phyloP scores from a whole-genome alignment of 2,113 vertebrate species.

The Ceuthmochares aereus region DNA sequence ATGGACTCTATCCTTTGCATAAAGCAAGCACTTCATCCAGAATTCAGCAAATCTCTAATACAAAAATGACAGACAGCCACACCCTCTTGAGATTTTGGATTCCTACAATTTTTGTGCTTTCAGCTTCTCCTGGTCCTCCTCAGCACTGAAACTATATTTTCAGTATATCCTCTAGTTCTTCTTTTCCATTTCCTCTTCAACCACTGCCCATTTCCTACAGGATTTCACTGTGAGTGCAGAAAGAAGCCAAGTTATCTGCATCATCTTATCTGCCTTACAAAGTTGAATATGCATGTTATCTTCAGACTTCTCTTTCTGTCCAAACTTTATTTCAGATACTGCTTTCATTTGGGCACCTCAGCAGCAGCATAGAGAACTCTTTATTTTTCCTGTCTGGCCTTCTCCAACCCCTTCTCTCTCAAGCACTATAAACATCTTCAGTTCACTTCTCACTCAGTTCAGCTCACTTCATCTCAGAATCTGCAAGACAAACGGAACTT shows the following conservation, averaged over 20 bases:
- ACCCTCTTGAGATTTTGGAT: background rate
- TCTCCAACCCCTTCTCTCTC: background rate
- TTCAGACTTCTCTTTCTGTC: background rate
- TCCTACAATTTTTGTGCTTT: background rate
- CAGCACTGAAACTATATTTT: background rate
- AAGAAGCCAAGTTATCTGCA: background rate
- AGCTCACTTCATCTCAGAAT: background rate
- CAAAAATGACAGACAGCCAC: background rate
- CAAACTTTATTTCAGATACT: background rate
- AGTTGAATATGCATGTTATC: background rate
- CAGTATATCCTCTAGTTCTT: background rate
- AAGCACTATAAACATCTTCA: background rate
- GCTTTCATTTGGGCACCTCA: background rate
- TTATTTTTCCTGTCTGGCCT: background rate
- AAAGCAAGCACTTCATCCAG: background rate
- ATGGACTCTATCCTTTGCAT: background rate
- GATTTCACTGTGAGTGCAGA: background rate
- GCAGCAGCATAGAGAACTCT: background rate
- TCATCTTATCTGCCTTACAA: background rate
- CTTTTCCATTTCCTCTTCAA: background rate
- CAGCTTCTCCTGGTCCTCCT: background rate
- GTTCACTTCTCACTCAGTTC: background rate
- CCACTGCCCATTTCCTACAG: background rate
- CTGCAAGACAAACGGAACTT: background rate
- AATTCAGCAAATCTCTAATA: background rate